Base-by-base conservation (phyloP, 2,113 vertebrate species). In the Leucopsar rothschildi region DNA sequence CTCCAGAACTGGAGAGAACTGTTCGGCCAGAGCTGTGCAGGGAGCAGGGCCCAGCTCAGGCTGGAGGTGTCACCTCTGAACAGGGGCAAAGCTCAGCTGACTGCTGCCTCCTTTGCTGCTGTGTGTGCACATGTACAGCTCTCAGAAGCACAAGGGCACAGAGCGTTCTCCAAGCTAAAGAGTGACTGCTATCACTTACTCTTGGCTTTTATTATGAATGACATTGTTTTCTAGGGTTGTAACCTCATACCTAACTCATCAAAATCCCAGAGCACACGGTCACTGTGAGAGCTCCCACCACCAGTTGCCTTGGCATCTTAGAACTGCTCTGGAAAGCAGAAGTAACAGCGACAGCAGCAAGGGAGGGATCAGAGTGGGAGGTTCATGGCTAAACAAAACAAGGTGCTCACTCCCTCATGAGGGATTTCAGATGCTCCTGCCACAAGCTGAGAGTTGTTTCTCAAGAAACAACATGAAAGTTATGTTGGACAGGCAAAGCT, bases 111-210 rank as follows among this genome's bases (percentile, higher is more conserved):
- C 80, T 44, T 12, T 19, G 53, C 68, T 63, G 68, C 80, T 29
- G 39, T n/a, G 6, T 3, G 8, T 14, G 29, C 33, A 3, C 49
- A 19, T 2, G 31, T 10, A 3, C 49, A 25, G 1, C 45, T 7
- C 6, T 7, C 47, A 42, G 78, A 29, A 59, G 75, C 61, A 59
- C 75, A 33, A 68, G 73, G 68, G 25, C 64, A 53, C 37, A n/a
- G 33, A 79, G 29, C 57, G 60, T 44, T 79, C 92, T 44, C 66
- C 71, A 40, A 8, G 33, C 40, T 72, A 17, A 49, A 63, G 63
- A 78, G 59, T 15, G 42, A 49, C 24, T 47, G 11, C 21, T 33
- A 12, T 37, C 27, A 5, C 63, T 69, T 80, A 63, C 19, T 49
- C 88, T 49, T 80, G 45, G 45, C 55, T 92, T 91, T 81, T 73